Conservation (phyloP, 1,140 invertebrate genomes). For the Drosophila carrolli region DNA sequence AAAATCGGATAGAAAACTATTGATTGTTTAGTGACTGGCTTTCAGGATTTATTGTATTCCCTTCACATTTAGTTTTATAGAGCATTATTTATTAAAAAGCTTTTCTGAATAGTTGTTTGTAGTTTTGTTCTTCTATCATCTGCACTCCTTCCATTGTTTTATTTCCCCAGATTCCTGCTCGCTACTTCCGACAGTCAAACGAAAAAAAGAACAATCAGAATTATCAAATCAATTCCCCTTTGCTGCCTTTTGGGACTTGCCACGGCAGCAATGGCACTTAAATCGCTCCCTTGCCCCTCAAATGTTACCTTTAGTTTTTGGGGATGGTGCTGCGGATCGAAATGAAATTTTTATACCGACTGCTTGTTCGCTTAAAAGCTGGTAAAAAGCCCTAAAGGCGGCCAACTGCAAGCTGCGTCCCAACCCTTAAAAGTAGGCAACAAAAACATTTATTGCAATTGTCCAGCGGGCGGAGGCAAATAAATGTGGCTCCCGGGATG, state of each 20-base stretch:
- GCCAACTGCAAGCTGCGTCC: conserved; percentile 58
- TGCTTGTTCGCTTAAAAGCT: conserved; percentile 65
- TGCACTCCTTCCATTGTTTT: background rate
- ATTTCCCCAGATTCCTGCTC: conserved; percentile 6
- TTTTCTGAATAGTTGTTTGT: background rate
- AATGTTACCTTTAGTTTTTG: conserved; percentile 44
- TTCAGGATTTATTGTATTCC: no score
- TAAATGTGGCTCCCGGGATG: conserved; percentile 32
- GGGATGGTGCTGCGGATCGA: conserved; percentile 50
- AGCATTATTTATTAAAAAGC: conserved; percentile 3
- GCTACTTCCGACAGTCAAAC: conserved; percentile 11
- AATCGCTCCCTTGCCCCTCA: conserved; percentile 4
- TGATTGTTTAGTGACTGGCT: no score
- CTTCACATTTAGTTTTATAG: no score
- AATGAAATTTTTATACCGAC: conserved; percentile 75
- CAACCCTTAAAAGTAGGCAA: conserved; percentile 75
- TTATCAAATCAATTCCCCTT: conserved; percentile 68
- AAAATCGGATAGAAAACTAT: no score
- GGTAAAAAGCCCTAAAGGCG: conserved; percentile 47
- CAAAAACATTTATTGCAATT: conserved; percentile 69
- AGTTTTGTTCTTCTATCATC: background rate
- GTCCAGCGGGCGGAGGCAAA: conserved; percentile 27
- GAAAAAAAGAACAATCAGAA: conserved; percentile 54
- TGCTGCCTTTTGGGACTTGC: conserved; percentile 47
- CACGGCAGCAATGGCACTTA: conserved; percentile 20